These are phyloP conservation scores for Pseudolaguvia tuberculata DNA, from an alignment of 2,113 vertebrate species.

Conservation along the genomic window DNA sequence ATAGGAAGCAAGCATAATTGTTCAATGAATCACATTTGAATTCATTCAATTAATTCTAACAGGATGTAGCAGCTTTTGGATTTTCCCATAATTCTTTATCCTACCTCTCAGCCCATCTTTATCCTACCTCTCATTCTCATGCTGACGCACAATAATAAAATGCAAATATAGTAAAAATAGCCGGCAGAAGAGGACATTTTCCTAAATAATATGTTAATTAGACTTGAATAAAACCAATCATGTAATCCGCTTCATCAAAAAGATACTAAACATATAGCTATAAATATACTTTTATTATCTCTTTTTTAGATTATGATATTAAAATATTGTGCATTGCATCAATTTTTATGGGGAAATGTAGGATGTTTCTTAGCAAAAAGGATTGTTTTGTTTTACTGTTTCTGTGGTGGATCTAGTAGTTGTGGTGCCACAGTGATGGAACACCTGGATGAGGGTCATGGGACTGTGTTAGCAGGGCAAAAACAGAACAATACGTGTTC, in stretches of 20 bases:
- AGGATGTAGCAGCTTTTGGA: constrained; percentile 49
- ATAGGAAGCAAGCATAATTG: constrained; percentile 67
- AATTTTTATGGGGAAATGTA: background rate
- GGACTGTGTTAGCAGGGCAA: constrained; percentile 55
- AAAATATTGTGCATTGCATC: background rate
- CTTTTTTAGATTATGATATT: background rate
- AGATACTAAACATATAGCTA: background rate
- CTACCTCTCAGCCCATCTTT: constrained; percentile 37
- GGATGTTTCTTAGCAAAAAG: background rate
- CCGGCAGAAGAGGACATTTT: constrained; percentile 59
- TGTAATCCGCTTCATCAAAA: constrained; percentile 16
- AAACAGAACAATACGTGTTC: constrained; percentile 68
- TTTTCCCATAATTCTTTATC: constrained; percentile 37
- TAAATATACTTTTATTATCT: background rate
- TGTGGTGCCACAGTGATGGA: constrained; percentile 37
- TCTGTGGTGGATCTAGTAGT: constrained; percentile 27
- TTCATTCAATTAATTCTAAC: constrained; percentile 72
- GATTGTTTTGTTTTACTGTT: background rate
- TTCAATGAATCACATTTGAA: constrained; percentile 80
- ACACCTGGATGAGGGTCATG: constrained; percentile 65
- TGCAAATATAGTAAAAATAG: constrained; percentile 71
- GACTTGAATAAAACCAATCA: constrained; percentile 15
- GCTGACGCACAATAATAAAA: constrained; percentile 68
- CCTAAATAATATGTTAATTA: constrained; percentile 54
- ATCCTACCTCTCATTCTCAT: constrained; percentile 37